phyloP scores from a whole-genome alignment of 2,797 vertebrate species.

The Acropternis orthonyx region DNA sequence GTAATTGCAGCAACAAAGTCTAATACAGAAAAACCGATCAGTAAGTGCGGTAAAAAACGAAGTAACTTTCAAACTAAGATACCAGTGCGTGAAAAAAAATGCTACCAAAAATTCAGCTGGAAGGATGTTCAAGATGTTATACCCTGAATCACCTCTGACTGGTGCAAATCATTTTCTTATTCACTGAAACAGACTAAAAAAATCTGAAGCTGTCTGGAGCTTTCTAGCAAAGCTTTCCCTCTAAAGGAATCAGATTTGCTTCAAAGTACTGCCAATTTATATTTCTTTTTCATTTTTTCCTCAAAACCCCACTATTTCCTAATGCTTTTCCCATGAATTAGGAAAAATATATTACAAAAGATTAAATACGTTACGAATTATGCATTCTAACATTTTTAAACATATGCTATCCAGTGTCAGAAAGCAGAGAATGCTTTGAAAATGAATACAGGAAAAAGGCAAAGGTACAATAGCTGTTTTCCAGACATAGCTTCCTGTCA shows the following conservation, averaged over 20 bases:
- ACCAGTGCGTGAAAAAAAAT: background rate
- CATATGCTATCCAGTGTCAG: background rate
- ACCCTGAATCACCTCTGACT: background rate
- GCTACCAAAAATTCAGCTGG: background rate
- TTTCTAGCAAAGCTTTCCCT: background rate
- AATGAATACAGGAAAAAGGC: background rate
- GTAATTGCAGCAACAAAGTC: background rate
- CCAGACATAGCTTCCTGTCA: constrained; percentile 45
- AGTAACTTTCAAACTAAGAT: background rate
- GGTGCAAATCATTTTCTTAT: background rate
- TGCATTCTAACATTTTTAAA: background rate
- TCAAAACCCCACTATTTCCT: background rate
- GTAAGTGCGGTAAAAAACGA: background rate
- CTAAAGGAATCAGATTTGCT: background rate
- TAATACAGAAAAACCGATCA: background rate
- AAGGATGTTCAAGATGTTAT: background rate
- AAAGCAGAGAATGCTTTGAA: background rate
- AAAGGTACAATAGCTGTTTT: constrained; percentile 26
- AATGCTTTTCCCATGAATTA: background rate
- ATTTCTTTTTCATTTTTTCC: background rate
- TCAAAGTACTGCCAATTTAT: background rate
- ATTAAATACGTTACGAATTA: background rate
- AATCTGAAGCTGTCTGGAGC: background rate
- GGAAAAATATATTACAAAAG: background rate
- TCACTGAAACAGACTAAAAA: background rate